phyloP scores from a whole-genome alignment of 2,113 vertebrate species.

The Pluvianellus socialis region DNA sequence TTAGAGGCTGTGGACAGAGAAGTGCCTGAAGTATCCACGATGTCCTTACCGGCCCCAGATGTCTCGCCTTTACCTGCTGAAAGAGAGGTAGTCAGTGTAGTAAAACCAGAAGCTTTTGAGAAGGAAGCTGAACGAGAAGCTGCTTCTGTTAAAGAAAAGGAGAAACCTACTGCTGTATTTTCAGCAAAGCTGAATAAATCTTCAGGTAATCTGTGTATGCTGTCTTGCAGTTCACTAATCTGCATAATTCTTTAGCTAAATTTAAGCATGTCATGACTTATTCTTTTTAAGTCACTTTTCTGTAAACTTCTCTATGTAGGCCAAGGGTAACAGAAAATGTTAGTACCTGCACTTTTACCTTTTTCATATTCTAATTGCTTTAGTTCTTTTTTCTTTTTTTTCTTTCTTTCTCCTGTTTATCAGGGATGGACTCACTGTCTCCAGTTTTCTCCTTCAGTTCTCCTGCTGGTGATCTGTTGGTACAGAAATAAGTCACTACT shows the following conservation, averaged over 20 bases:
- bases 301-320: background rate
- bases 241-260: conserved; percentile 55
- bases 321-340: background rate
- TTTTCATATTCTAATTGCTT: background rate
- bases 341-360: background rate
- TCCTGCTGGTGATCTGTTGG: background rate
- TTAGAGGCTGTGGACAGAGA: conserved; percentile 66
- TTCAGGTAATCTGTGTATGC: conserved; percentile 78
- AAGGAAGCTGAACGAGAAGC: conserved; percentile 68
- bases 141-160: conserved; percentile 70
- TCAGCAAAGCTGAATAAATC: conserved; percentile 79
- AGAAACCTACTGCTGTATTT: conserved; percentile 72
- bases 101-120: conserved; percentile 63
- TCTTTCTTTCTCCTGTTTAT: background rate
- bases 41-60: conserved; percentile 35
- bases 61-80: conserved; percentile 54
- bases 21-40: conserved; percentile 50
- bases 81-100: conserved; percentile 66
- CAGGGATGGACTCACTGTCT: conserved; percentile 2
- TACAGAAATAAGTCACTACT: background rate
- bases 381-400: background rate
- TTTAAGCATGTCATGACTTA: conserved; percentile 36
- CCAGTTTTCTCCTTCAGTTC: background rate
- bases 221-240: conserved; percentile 58
- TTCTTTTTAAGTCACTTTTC: background rate